Conservation (phyloP, 2,888 invertebrate genomes). For the Mamestra brassicae region DNA sequence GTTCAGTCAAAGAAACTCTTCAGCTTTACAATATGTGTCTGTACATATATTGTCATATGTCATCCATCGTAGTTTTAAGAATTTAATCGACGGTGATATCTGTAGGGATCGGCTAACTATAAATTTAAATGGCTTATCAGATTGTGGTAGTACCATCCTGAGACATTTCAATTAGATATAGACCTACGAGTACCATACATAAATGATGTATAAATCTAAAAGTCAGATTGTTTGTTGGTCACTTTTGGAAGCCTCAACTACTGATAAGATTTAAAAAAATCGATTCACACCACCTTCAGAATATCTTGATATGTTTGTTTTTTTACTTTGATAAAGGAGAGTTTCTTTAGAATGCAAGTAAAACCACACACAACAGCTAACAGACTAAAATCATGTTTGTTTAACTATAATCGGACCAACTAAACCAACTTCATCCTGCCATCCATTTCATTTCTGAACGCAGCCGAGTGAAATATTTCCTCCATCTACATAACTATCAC, state of each 20-base stretch:
- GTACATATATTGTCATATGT: too few relatives aligned
- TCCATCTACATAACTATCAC: conserved; percentile 5
- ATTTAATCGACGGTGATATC: neutral
- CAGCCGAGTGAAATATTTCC: conserved; percentile 2
- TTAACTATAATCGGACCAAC: neutral
- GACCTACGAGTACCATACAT: too few relatives aligned
- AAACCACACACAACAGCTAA: neutral
- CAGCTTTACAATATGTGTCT: too few relatives aligned
- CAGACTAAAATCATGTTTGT: neutral
- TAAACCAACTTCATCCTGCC: conserved; percentile 20
- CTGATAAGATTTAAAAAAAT: neutral
- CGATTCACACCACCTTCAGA: too few relatives aligned
- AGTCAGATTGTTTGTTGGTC: too few relatives aligned
- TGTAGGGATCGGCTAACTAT: neutral
- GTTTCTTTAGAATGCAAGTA: neutral
- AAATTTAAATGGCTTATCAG: too few relatives aligned
- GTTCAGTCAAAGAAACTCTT: too few relatives aligned
- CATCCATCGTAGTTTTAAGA: neutral
- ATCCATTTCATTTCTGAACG: conserved; percentile 25
- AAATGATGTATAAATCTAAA: too few relatives aligned
- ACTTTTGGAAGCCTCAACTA: neutral
- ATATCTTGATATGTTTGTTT: neutral
- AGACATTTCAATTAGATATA: too few relatives aligned
- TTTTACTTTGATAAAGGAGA: too few relatives aligned
- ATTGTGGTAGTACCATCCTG: too few relatives aligned